Evolutionary conservation across 2,797 vertebrate species (phyloP), one percentile per base, ranked within the genome.

Genomic region (Tenualosa ilisha): DNA sequence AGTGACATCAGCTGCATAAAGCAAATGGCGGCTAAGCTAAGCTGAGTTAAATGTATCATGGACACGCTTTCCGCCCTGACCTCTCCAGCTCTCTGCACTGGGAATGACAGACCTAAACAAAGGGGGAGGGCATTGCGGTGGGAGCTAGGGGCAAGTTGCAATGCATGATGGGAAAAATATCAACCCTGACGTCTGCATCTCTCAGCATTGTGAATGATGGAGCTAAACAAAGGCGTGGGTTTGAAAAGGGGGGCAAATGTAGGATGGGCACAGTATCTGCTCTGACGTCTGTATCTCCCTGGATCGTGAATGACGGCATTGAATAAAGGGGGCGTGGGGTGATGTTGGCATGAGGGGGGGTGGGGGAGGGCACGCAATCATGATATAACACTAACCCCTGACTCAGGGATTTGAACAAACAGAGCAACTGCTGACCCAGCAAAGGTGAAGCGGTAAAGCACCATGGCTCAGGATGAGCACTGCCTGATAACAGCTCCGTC

Each of bases 381-480:
- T 68, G 68, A 75, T 75, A 40, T 17, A 37, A 75, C 12, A 15
- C 31, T 37, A 75, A 75, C 13, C 31, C 68, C 68, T 75, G 68
- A 75, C 68, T 75, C 68, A 75, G 68, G 15, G 12, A 5, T 75
- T 75, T 75, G 20, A 75, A 75, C 31, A 40, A 15, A 75, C 68
- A 40, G 31, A 75, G 68, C 26, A 40, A 37, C 17, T 40, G 68
- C 68, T 75, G 68, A 75, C 31, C 31, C 68, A 75, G 31, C 68
- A 75, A 15, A 40, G 31, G 63, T 31, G 26, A n/a, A 13, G 24
- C 8, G 63, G 4, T 6, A 56, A 56, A 56, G 54, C 54, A 56
- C 15, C 3, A 20, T 20, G 17, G 54, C 15, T 56, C 54, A 15
- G 65, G 65, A 31, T 31, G 0, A 5, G 59, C 7, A 26, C 63